Conservation (phyloP, 2,888 invertebrate species). For the Chorisops tibialis region DNA sequence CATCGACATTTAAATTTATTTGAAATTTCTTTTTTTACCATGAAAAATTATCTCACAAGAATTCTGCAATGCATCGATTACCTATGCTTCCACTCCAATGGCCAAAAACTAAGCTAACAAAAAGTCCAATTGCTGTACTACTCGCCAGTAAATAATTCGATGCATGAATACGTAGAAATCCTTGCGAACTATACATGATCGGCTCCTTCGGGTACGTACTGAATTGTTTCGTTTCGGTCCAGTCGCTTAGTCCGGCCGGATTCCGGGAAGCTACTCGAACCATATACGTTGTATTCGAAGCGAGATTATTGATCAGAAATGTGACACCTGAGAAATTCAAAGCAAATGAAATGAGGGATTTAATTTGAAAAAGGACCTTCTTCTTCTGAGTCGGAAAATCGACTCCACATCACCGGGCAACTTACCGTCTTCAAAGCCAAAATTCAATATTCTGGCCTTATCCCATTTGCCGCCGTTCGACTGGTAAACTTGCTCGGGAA, state of each 20-base stretch:
- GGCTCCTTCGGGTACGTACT: constrained; percentile 47
- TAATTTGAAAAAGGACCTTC: background rate
- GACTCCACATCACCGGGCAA: background rate
- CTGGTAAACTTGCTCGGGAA: constrained; percentile 48
- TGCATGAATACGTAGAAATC: background rate
- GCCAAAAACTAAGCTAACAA: constrained; percentile 1
- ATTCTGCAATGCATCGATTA: background rate
- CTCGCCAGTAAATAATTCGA: background rate
- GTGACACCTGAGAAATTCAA: constrained; percentile 49
- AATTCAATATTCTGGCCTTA: constrained; percentile 47
- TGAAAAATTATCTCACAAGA: constrained; percentile 12
- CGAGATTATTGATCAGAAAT: constrained; percentile 53
- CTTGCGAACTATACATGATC: constrained; percentile 19
- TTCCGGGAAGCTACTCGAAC: constrained; percentile 58
- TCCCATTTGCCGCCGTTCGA: constrained; percentile 49
- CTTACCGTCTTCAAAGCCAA: constrained; percentile 50
- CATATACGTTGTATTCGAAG: constrained; percentile 55
- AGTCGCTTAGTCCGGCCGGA: constrained; percentile 55
- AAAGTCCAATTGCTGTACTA: background rate
- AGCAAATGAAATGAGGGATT: background rate
- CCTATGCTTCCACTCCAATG: constrained; percentile 4
- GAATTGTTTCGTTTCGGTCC: constrained; percentile 46
- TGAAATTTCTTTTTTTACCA: background rate
- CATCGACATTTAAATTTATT: too few relatives aligned
- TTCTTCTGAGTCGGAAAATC: too few relatives aligned